Conservation (phyloP, 1,140 invertebrate genomes). For the Heliconius congener region DNA sequence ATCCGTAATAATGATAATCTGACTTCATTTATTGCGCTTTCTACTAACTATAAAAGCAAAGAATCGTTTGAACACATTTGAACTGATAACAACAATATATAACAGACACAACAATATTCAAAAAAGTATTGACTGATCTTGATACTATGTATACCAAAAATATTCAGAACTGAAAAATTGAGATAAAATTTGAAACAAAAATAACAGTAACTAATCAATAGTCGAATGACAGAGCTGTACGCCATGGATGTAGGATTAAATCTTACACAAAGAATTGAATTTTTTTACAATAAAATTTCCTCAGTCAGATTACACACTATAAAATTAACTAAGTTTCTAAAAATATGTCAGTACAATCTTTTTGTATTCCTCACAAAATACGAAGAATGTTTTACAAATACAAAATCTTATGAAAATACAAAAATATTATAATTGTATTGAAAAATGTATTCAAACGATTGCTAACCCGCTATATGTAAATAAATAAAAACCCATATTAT, state of each 20-base stretch:
- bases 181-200: no score
- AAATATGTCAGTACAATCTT: no score
- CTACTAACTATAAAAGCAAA: conserved; percentile 46
- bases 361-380: no score
- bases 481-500: conserved; percentile 45
- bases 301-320: no score
- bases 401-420: background rate
- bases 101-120: background rate
- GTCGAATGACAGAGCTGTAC: no score
- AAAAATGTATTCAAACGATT: conserved; percentile 45
- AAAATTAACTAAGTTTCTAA: no score
- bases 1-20: conserved; percentile 35
- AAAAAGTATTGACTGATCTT: background rate
- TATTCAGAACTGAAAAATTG: background rate
- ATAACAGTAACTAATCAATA: no score
- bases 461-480: conserved; percentile 42
- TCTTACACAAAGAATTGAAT: no score
- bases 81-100: conserved; percentile 10
- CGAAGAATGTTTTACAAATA: no score
- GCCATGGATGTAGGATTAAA: no score
- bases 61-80: conserved; percentile 45
- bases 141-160: background rate
- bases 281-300: no score
- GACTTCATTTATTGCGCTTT: conserved; percentile 44
- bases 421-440: background rate